Percentiles rank a stretch among this genome's conserved stretches.
phyloP scores from a whole-genome alignment of 2,888 invertebrate genomes.

The Cryptophagus acutangulus region DNA sequence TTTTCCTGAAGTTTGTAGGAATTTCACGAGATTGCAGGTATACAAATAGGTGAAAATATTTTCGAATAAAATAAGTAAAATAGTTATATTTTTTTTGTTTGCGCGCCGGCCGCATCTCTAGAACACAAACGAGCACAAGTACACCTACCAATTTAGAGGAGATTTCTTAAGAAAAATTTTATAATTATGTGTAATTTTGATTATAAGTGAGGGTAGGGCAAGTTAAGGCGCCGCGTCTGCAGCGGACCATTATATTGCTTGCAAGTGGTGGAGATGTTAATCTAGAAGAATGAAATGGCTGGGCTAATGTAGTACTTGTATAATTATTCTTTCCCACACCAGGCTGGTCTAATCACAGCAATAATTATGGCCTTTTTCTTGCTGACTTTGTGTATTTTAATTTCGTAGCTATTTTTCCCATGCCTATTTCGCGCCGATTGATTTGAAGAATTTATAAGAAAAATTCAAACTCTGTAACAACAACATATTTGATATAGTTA shows the following conservation, averaged over 20 bases:
- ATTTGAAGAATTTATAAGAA: too few species aligned
- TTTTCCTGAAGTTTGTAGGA: too few species aligned
- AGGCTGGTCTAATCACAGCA: conserved; percentile 45
- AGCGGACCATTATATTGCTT: conserved; percentile 24
- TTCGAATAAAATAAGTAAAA: too few species aligned
- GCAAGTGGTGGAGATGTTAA: conserved; percentile 10
- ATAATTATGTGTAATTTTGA: conserved; percentile 48
- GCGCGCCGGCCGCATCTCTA: too few species aligned
- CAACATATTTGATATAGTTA: too few species aligned
- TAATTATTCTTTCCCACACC: conserved; percentile 49
- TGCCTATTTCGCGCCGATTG: conserved; percentile 44
- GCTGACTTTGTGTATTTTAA: conserved; percentile 40
- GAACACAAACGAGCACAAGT: conserved; percentile 2
- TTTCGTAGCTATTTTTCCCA: conserved; percentile 42
- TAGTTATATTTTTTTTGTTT: too few species aligned
- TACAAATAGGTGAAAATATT: neutral
- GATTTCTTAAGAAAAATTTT: conserved; percentile 39
- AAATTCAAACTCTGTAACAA: too few species aligned
- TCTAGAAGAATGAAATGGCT: conserved; percentile 29
- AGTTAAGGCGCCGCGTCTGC: conserved; percentile 25
- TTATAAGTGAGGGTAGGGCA: conserved; percentile 43
- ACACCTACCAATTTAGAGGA: conserved; percentile 28
- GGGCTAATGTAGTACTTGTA: conserved; percentile 43
- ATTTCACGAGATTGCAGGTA: too few species aligned
- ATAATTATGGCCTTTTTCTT: conserved; percentile 47